Evolutionary conservation across 2,888 invertebrate species (phyloP), one percentile per base, ranked within the genome.

Genomic region (Ctena decussata): DNA sequence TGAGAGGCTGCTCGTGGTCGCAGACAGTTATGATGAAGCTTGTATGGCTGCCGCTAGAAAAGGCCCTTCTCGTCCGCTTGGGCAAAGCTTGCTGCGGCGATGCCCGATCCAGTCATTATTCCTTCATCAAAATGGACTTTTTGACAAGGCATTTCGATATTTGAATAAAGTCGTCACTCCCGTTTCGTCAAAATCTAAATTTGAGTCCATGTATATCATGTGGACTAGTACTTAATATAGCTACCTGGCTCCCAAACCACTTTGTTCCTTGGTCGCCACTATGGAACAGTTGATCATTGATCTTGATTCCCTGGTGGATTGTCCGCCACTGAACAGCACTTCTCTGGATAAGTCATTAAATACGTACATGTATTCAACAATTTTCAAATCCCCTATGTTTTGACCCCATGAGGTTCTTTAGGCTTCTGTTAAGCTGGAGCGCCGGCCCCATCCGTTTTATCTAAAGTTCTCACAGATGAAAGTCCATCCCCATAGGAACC

Each of bases 231-330:
- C 74, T 6, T 8, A 11, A 18, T 57, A 27, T 30, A 15, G 8
- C 21, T 30, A 11, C 70, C 89, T 90, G 0, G 79, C 84, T 11
- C 78, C 41, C 8, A 11, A 15, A 15, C 6, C 15, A 15, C 41
- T 15, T 41, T 11, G 15, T 41, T 41, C 6, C 15, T 41, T 41
- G 6, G 41, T 41, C 41, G 8, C 41, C 8, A 6, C 15, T 15
- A 41, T 41, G 8, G 41, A 41, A 41, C 41, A 41, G 6, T 41
- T 15, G 41, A 15, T 41, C 15, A 11, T 15, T 41, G 41, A 11
- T 41, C 15, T 41, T 6, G 41, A 41, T 41, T 11, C 15, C 6
- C 15, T 41, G 41, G 41, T 11, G 8, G 41, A 41, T 41, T 41
- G 6, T 41, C 41, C 41, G 15, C 41, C 41, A 41, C 15, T 41